These are phyloP conservation scores for Peromyscus polionotus DNA, from an alignment of 2,113 vertebrate genomes.

Conservation along the genomic window DNA sequence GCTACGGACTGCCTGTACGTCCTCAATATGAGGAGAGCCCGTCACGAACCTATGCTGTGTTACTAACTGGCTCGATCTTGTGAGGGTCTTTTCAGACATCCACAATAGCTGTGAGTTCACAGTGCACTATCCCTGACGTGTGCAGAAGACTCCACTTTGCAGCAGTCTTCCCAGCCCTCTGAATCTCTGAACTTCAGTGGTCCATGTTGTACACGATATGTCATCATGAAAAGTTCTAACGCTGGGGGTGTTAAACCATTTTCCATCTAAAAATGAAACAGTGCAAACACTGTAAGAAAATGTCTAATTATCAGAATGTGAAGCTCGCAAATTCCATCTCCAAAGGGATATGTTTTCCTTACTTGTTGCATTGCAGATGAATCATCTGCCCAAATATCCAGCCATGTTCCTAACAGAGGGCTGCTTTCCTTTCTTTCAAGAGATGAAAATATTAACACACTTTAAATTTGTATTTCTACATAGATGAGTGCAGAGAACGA, in stretches of 20 bases:
- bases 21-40: not conserved
- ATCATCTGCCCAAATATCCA: conserved; percentile 38
- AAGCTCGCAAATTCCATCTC: not conserved
- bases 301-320: not conserved
- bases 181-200: not conserved
- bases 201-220: not conserved
- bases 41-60: not conserved
- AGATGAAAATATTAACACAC: not conserved
- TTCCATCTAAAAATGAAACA: conserved; percentile 36
- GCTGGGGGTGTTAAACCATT: not conserved
- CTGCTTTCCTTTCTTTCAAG: not conserved
- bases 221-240: not conserved
- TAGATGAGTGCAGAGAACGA: not conserved
- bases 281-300: not conserved
- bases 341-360: conserved; percentile 8
- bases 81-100: no score
- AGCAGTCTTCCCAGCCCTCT: not conserved
- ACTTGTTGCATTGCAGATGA: not conserved
- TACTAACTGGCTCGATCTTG: not conserved
- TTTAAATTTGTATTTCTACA: not conserved
- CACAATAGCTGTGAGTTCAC: not conserved
- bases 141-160: not conserved
- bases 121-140: not conserved
- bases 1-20: no score
- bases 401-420: not conserved